A percentile compares a stretch with the other conserved stretches of the same genome.
Evolutionary conservation across 2,797 vertebrate genomes (phyloP).

Genomic region (Vipera ursinii): DNA sequence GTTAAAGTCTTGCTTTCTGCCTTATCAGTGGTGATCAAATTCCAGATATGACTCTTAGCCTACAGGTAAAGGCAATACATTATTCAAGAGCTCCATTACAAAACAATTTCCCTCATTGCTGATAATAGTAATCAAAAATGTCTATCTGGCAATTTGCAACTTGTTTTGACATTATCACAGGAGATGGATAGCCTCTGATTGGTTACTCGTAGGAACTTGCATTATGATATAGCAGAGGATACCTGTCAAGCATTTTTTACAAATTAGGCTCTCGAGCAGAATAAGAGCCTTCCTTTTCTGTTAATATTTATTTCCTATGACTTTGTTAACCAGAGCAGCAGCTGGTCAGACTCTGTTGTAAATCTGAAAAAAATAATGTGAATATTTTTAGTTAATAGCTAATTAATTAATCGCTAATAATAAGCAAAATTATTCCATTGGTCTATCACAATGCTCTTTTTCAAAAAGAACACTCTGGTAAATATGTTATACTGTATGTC

Average conservation of each 20-base stretch:
- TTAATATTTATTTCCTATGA: not conserved
- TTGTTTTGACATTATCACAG: slow-evolving; percentile 31
- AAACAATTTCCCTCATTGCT: slow-evolving; percentile 29
- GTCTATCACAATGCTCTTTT: not conserved
- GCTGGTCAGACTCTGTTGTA: not conserved
- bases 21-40: slow-evolving; percentile 19
- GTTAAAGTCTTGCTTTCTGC: not conserved
- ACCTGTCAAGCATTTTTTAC: not conserved
- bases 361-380: not conserved
- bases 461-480: not conserved
- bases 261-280: not conserved
- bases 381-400: not conserved
- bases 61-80: slow-evolving; percentile 17
- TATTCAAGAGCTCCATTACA: slow-evolving; percentile 15
- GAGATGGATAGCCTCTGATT: slow-evolving; percentile 3
- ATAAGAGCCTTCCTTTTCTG: not conserved
- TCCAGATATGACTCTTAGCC: slow-evolving; percentile 5
- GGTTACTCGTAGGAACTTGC: slow-evolving; percentile 18
- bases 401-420: not conserved
- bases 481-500: not conserved
- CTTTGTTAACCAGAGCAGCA: not conserved
- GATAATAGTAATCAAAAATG: slow-evolving; percentile 31
- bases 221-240: not conserved
- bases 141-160: slow-evolving; percentile 21
- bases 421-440: not conserved